Evolutionary conservation across 1,140 invertebrate genomes (phyloP).

Genomic region (Sminthurides bifidus): DNA sequence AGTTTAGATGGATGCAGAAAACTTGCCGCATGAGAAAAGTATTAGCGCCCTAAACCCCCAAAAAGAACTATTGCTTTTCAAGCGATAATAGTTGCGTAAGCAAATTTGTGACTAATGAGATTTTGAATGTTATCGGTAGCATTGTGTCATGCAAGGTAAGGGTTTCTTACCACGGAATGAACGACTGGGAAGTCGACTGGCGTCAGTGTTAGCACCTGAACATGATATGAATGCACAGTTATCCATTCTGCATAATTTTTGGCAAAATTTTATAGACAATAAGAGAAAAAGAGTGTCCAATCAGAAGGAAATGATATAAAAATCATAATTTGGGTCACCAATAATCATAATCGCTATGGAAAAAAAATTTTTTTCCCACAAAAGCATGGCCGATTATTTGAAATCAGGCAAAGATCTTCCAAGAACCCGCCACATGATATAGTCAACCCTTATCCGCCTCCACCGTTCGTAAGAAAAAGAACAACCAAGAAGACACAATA

Average conservation of each 20-base stretch:
- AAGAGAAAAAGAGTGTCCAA: neutral
- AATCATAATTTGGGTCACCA: too few species aligned
- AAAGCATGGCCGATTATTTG: too few species aligned
- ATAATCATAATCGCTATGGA: neutral
- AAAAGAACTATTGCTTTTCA: neutral
- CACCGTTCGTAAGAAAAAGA: neutral
- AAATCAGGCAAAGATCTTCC: too few species aligned
- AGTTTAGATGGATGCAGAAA: neutral
- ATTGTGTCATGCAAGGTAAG: neutral
- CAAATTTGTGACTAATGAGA: neutral
- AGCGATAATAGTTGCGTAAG: neutral
- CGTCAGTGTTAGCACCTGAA: conserved; percentile 16
- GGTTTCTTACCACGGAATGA: conserved; percentile 25
- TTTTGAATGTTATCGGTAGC: neutral
- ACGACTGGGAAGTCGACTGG: conserved; percentile 8
- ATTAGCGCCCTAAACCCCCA: too few species aligned
- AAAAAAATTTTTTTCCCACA: neutral
- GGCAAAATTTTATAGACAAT: neutral
- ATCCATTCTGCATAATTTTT: neutral
- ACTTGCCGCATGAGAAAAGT: neutral
- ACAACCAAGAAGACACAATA: neutral
- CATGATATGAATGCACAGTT: neutral
- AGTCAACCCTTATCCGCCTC: too few species aligned
- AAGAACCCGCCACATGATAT: too few species aligned
- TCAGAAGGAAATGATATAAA: neutral